Evolutionary conservation across 1,140 invertebrate genomes (phyloP), one percentile per base, ranked within the genome.

Genomic region (Anoplophora glabripennis): DNA sequence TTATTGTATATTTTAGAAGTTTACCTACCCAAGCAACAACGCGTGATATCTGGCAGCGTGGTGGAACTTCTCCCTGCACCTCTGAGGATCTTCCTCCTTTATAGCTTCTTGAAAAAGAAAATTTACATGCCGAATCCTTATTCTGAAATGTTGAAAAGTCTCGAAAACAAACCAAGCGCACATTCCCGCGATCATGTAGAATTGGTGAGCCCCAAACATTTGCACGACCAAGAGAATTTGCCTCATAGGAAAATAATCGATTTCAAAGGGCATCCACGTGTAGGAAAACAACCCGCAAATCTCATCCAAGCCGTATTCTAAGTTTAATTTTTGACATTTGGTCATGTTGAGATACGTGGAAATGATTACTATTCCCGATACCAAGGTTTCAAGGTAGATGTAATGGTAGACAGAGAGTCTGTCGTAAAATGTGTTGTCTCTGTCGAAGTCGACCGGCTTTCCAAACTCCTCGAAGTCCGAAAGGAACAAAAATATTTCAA

Each of bases 201-300:
- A 49, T 3, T 28, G 21, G 46, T 42, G 37, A 21, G n/a, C 38
- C 7, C 36, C 17, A 10, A 48, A 59, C 8, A 44, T 11, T 33
- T 59, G 57, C 14, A 17, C 40, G 35, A 59, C 1, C 12, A 38
- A 46, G n/a, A 51, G 38, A 36, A 60, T 48, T 33, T 60, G 52
- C 14, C 41, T 47, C 9, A 48, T 9, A 8, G 58, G 58, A 41
- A 55, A 48, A 55, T n/a, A 54, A 21, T 55, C 45, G n/a, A 60
- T 55, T 36, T 60, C 18, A 36, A 55, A 60, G 10, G 58, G 58
- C 17, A 53, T 45, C 58, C 58, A 60, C 5, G 49, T 53, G 10
- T 53, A 49, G 4, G 46, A 21, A 11, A 49, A 18, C 4, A 60
- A 21, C 58, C n/a, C n/a, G 17, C 58, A 60, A 8, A 60, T 37